These are phyloP conservation scores for Smittia aterrima DNA, from an alignment of 2,888 invertebrate genomes.

Conservation along the genomic window DNA sequence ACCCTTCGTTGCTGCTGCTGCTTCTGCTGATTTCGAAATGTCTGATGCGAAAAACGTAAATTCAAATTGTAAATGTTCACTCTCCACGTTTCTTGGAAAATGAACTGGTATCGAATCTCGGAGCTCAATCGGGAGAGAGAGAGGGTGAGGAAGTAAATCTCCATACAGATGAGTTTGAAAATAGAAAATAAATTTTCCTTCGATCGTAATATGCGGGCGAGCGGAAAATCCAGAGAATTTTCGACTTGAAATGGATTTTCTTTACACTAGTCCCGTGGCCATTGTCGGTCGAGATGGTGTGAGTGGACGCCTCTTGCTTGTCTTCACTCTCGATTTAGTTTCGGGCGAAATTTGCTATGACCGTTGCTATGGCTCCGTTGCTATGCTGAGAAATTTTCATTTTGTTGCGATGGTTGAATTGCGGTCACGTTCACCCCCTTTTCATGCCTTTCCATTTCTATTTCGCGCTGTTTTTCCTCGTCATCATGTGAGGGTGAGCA, in stretches of 20 bases:
- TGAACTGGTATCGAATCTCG: neutral
- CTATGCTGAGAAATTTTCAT: constrained; percentile 16
- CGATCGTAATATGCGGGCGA: constrained; percentile 8
- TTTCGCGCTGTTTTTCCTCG: neutral
- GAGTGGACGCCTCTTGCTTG: neutral
- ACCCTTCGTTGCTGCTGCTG: neutral
- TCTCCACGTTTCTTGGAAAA: constrained; percentile 9
- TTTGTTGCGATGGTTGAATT: constrained; percentile 30
- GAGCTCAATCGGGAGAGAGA: neutral
- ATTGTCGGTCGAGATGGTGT: neutral
- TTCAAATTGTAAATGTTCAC: neutral
- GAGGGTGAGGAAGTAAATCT: neutral
- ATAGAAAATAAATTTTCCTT: constrained; percentile 5
- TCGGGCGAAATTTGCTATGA: neutral
- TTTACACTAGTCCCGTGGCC: neutral
- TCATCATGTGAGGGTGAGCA: neutral
- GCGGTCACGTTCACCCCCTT: constrained; percentile 31
- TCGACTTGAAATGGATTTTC: constrained; percentile 1
- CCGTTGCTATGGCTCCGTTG: constrained; percentile 36
- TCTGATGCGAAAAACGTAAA: constrained; percentile 13
- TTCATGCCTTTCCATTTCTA: neutral
- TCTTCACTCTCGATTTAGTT: neutral
- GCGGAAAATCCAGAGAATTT: neutral
- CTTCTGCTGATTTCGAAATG: neutral
- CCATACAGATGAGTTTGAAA: constrained; percentile 10